Evolutionary conservation across 2,797 vertebrate species (phyloP).

Genomic region (Rhinichthys osculus): DNA sequence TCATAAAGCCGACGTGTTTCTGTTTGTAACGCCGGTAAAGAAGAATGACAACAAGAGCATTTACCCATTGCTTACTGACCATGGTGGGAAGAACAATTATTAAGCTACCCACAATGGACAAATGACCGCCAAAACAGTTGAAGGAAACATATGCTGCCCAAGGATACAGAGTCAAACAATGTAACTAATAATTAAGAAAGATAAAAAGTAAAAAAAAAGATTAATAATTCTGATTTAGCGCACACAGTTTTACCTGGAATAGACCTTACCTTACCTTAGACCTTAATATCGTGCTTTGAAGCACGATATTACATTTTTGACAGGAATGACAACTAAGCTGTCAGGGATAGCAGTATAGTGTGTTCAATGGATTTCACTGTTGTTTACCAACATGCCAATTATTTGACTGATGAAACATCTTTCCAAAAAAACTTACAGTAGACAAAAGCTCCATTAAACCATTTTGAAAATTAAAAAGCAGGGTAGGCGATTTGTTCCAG

Average conservation of each 20-base stretch:
- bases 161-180: not conserved
- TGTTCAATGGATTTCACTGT: not conserved
- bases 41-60: not conserved
- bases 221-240: not conserved
- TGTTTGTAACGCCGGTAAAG: not conserved
- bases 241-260: not conserved
- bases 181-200: not conserved
- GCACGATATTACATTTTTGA: not conserved
- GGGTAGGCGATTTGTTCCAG: not conserved
- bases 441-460: not conserved
- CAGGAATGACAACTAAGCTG: conserved; percentile 2
- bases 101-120: not conserved
- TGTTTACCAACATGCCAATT: not conserved
- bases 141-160: not conserved
- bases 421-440: not conserved
- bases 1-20: not conserved
- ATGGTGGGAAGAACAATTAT: not conserved
- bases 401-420: not conserved
- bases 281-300: not conserved
- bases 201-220: not conserved
- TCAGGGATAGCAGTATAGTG: not conserved
- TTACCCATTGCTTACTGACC: not conserved
- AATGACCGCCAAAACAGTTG: not conserved
- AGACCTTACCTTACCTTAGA: not conserved
- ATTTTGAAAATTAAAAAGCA: not conserved